A percentile compares a stretch with the other conserved stretches of the same genome.
phyloP scores from a whole-genome alignment of 1,140 invertebrate species.

The Pentalonia nigronervosa region DNA sequence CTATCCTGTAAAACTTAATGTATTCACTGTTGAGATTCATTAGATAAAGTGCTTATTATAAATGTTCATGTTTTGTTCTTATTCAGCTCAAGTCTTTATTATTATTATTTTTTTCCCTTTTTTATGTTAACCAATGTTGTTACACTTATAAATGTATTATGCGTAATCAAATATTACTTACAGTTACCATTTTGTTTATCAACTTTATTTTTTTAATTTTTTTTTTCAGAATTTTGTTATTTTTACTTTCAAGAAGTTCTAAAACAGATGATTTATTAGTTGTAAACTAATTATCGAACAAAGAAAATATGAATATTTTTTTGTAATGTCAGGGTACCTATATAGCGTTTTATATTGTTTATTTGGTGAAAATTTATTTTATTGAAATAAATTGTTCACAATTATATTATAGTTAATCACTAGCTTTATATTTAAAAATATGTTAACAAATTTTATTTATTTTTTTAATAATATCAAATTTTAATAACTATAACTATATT shows the following conservation, averaged over 20 bases:
- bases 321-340: neutral
- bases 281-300: neutral
- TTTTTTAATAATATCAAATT: neutral
- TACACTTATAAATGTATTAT: too few species aligned
- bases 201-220: neutral
- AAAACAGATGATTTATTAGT: neutral
- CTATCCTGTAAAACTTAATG: neutral
- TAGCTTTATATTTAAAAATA: neutral
- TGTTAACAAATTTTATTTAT: neutral
- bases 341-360: neutral
- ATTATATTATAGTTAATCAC: neutral
- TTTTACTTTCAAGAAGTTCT: constrained; percentile 30
- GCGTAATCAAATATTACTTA: too few species aligned
- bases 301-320: too few species aligned
- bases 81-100: neutral
- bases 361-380: neutral
- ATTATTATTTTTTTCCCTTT: too few species aligned
- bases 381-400: neutral
- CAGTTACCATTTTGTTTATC: neutral
- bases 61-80: neutral
- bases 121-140: neutral
- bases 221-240: constrained; percentile 18
- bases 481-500: neutral
- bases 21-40: neutral
- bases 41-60: neutral